These are phyloP conservation scores for Scomber japonicus DNA, from an alignment of 2,113 vertebrate species.

Conservation along the genomic window DNA sequence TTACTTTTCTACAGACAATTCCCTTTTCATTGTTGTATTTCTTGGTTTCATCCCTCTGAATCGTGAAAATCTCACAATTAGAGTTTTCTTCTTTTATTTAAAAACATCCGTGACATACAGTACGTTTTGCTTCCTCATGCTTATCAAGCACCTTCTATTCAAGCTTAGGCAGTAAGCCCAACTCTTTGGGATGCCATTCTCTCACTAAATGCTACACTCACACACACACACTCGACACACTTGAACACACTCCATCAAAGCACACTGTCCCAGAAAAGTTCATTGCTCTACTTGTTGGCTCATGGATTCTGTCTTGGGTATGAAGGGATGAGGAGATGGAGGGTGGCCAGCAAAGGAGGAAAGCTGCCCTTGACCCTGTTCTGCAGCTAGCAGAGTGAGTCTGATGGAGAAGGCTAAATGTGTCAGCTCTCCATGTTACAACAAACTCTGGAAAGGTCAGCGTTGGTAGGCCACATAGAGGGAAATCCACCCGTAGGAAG, in stretches of 20 bases:
- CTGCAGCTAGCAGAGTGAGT: constrained; percentile 23
- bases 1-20: neutral
- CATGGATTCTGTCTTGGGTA: constrained; percentile 42
- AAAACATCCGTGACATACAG: neutral
- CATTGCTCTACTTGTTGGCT: constrained; percentile 71
- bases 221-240: constrained; percentile 4
- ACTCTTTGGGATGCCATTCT: constrained; percentile 17
- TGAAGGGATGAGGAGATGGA: constrained; percentile 62
- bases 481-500: constrained; percentile 49
- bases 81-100: neutral
- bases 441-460: constrained; percentile 50
- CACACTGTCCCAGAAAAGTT: constrained; percentile 74
- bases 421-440: constrained; percentile 40
- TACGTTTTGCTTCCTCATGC: neutral
- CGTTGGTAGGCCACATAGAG: constrained; percentile 16
- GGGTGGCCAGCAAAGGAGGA: constrained; percentile 54
- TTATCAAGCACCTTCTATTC: constrained; percentile 12
- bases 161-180: constrained; percentile 15
- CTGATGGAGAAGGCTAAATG: constrained; percentile 45
- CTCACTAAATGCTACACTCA: constrained; percentile 2
- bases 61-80: neutral
- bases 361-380: constrained; percentile 75
- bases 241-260: constrained; percentile 23
- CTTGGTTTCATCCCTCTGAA: neutral
- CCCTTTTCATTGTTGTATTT: neutral